These are phyloP conservation scores for Champsocephalus esox DNA, from an alignment of 2,797 vertebrate genomes.

Conservation along the genomic window DNA sequence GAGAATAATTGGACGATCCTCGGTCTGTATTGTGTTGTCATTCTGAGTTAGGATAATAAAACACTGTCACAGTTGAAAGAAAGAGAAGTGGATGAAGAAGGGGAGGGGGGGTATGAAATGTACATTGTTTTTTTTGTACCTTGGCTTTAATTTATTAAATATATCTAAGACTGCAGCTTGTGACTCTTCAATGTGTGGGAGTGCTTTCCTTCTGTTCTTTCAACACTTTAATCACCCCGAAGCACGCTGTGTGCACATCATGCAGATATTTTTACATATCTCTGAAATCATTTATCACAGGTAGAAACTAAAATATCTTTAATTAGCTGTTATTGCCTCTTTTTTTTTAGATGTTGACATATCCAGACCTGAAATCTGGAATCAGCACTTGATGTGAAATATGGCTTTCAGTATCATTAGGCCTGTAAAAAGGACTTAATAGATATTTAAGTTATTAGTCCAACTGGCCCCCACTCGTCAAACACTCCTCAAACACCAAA, in stretches of 20 bases:
- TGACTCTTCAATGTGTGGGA: constrained; percentile 39
- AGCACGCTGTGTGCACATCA: constrained; percentile 1
- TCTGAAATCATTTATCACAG: neutral
- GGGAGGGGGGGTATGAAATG: constrained; percentile 69
- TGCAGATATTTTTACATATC: neutral
- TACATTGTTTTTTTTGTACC: constrained; percentile 88
- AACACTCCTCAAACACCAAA: neutral
- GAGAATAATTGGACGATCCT: constrained; percentile 54
- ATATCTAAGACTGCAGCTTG: constrained; percentile 83
- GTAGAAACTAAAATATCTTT: neutral
- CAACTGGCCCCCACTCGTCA: neutral
- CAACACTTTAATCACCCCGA: constrained; percentile 8
- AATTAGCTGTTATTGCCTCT: neutral
- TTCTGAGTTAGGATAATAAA: constrained; percentile 40
- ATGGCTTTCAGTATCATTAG: neutral
- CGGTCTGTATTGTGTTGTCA: constrained; percentile 42
- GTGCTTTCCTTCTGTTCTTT: neutral
- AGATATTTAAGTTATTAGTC: neutral
- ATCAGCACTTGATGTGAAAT: neutral
- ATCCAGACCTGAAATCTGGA: neutral
- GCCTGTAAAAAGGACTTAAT: neutral
- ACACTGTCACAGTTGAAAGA: constrained; percentile 59
- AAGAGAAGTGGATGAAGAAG: constrained; percentile 51
- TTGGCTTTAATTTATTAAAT: constrained; percentile 93
- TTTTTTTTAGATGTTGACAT: neutral